Percentiles rank a stretch among this genome's conserved stretches.
Conservation (phyloP, 2,113 vertebrate species). For the Mormyrus iriodes region DNA sequence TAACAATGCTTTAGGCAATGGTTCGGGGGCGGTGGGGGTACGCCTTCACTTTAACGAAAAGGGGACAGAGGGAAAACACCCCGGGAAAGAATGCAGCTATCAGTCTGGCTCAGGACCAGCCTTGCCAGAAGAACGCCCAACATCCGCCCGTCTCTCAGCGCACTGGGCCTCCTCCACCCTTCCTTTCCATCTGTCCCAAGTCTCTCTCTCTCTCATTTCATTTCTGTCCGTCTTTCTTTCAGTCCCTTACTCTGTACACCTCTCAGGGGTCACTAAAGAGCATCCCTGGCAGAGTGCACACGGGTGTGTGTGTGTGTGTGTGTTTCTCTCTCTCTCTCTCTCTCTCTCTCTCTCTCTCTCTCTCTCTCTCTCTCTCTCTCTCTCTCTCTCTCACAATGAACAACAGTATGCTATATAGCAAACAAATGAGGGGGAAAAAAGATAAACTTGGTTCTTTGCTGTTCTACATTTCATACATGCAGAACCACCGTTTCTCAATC, state of each 20-base stretch:
- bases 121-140: constrained; percentile 37
- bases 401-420: background rate
- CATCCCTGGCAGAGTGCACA: background rate
- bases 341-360: background rate
- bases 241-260: background rate
- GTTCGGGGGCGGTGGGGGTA: background rate
- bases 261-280: background rate
- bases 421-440: background rate
- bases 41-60: background rate
- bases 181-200: background rate
- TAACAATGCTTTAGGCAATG: background rate
- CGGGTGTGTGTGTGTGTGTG: too few species aligned
- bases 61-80: constrained; percentile 20
- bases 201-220: background rate
- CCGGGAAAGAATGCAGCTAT: constrained; percentile 36
- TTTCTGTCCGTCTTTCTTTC: background rate
- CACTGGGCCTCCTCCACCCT: constrained; percentile 10
- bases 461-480: background rate
- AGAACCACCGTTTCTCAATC: background rate
- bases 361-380: background rate
- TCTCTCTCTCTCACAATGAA: background rate
- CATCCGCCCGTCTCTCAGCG: constrained; percentile 37
- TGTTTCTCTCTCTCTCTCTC: background rate
- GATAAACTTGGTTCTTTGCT: background rate
- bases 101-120: constrained; percentile 25